These are phyloP conservation scores for Polyommatus iphigenia DNA, from an alignment of 2,888 invertebrate genomes.

Conservation along the genomic window DNA sequence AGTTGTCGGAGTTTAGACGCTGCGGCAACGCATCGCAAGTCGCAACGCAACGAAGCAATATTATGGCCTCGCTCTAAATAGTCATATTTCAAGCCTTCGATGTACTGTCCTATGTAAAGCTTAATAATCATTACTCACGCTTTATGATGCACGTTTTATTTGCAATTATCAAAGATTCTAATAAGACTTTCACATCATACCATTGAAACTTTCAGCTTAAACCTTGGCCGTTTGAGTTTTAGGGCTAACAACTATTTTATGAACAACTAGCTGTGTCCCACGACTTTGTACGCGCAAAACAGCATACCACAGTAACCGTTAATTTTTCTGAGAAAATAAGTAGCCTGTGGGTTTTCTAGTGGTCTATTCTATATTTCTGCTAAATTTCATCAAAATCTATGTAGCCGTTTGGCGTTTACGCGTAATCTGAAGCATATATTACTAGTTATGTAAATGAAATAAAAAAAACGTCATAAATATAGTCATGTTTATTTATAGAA, in stretches of 20 bases:
- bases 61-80: not conserved
- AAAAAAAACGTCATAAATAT: too few relatives aligned
- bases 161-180: constrained; percentile 2
- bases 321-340: not conserved
- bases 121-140: not conserved
- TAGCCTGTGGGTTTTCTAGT: not conserved
- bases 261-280: not conserved
- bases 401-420: not conserved
- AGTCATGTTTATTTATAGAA: too few relatives aligned
- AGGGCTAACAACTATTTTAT: not conserved
- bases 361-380: not conserved
- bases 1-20: not conserved
- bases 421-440: not conserved
- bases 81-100: not conserved
- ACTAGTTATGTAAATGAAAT: not conserved
- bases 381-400: too few relatives aligned
- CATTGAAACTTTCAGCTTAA: not conserved
- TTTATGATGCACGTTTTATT: not conserved
- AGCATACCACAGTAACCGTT: not conserved
- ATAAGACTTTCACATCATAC: not conserved
- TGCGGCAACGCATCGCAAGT: not conserved
- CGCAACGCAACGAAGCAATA: too few relatives aligned
- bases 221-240: not conserved
- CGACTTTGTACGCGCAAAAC: not conserved
- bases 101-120: not conserved